Conservation (phyloP, 2,797 vertebrate species). For the Cygnus olor region DNA sequence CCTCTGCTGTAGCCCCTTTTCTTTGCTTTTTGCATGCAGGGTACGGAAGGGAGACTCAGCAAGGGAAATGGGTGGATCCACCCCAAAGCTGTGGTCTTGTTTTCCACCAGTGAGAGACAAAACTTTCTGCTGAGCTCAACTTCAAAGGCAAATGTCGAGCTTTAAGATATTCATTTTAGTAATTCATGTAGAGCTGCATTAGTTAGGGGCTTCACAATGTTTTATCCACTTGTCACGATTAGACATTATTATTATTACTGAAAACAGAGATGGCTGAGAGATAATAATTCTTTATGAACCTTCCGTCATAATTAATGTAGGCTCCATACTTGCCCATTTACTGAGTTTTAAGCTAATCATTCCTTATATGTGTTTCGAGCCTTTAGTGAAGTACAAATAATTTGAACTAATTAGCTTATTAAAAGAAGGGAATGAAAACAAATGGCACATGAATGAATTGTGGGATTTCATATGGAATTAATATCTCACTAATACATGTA, state of each 20-base stretch:
- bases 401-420: slow-evolving; percentile 84
- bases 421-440: slow-evolving; percentile 80
- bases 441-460: slow-evolving; percentile 83
- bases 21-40: accelerated
- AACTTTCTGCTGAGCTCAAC: slow-evolving; percentile 49
- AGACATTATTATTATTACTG: slow-evolving; percentile 75
- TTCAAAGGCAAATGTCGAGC: slow-evolving; percentile 41
- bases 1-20: background rate
- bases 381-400: slow-evolving; percentile 83
- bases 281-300: slow-evolving; percentile 78
- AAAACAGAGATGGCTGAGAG: slow-evolving; percentile 77
- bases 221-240: slow-evolving; percentile 76
- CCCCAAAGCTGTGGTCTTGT: background rate
- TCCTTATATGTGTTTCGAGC: slow-evolving; percentile 79
- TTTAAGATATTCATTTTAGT: slow-evolving; percentile 58
- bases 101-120: background rate
- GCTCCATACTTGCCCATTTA: slow-evolving; percentile 71
- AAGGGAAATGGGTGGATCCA: background rate
- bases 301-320: slow-evolving; percentile 76
- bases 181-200: slow-evolving; percentile 71
- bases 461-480: slow-evolving; percentile 79
- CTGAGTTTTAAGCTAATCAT: slow-evolving; percentile 78
- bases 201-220: slow-evolving; percentile 65
- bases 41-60: background rate
- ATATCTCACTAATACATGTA: slow-evolving; percentile 77